phyloP scores from a whole-genome alignment of 2,113 vertebrate species.

The Campylomormyrus tamandua region DNA sequence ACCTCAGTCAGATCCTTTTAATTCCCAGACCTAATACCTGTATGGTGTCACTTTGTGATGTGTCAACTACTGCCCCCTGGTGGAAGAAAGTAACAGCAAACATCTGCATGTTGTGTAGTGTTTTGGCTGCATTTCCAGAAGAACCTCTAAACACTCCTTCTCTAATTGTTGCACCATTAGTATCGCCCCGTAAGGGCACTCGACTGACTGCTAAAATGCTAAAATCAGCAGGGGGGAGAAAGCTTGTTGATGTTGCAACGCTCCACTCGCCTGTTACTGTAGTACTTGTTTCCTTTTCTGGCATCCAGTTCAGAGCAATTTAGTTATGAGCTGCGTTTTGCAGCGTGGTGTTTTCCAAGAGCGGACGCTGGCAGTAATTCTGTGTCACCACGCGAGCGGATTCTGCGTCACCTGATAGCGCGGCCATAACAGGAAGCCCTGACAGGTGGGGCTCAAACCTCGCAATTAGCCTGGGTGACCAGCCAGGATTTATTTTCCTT shows the following conservation, averaged over 20 bases:
- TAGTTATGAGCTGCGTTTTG: background rate
- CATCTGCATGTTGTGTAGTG: background rate
- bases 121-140: background rate
- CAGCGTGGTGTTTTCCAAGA: background rate
- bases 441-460: background rate
- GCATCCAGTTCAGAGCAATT: background rate
- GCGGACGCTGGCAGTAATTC: background rate
- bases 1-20: background rate
- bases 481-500: background rate
- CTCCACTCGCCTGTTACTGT: background rate
- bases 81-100: background rate
- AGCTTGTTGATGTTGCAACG: background rate
- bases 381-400: background rate
- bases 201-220: background rate
- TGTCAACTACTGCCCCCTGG: background rate
- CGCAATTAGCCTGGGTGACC: background rate
- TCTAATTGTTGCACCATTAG: background rate
- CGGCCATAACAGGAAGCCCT: conserved; percentile 1
- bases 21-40: background rate
- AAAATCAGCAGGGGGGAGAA: background rate
- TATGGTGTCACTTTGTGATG: background rate
- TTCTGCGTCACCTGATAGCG: background rate
- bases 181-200: background rate
- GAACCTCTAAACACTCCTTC: background rate
- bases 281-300: background rate